Evolutionary conservation across 2,888 invertebrate species (phyloP), one percentile per base, ranked within the genome.

Genomic region (Brassicogethes aeneus): DNA sequence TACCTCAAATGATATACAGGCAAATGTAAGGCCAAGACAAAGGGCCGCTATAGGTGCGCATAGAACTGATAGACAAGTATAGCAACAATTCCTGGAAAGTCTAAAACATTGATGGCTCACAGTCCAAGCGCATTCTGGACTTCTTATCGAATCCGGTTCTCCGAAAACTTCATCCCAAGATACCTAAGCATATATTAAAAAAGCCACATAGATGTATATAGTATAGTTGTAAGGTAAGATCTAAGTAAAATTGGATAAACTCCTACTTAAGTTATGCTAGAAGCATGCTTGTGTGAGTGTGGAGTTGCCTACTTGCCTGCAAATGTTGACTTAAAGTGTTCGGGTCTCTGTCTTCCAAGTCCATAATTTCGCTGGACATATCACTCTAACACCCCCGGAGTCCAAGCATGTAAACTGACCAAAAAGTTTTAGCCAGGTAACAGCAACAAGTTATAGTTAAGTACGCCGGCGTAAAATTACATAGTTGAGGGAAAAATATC

Each of bases 151-250:
- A 48, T 79, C 78, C 1, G 83, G 82, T 65, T 83, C 83, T 2
- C 81, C 83, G 40, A 82, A 76, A 44, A 83, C 74, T 54, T 82
- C 81, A 51, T 79, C 77, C 80, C 82, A 83, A 51, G 77, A 73
- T 55, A 82, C 77, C 83, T 84, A 44, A 23, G 10, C 23, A 23
- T 10, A 39, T 33, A 17, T 30, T 23, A 17, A 23, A 16, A 12
- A 12, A 17, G 16, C 15, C 37, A 49, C 7, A 65, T 37, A 12
- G 54, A 53, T 37, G n/a, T n/a, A n/a, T n/a, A n/a, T n/a, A n/a
- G n/a, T n/a, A n/a, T n/a, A n/a, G n/a, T n/a, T n/a, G n/a, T n/a
- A n/a, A n/a, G n/a, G n/a, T n/a, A n/a, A n/a, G n/a, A n/a, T n/a
- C n/a, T n/a, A n/a, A n/a, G n/a, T n/a, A n/a, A n/a, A n/a, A n/a